Conservation (phyloP, 1,140 invertebrate species). For the Steinernema khuongi region DNA sequence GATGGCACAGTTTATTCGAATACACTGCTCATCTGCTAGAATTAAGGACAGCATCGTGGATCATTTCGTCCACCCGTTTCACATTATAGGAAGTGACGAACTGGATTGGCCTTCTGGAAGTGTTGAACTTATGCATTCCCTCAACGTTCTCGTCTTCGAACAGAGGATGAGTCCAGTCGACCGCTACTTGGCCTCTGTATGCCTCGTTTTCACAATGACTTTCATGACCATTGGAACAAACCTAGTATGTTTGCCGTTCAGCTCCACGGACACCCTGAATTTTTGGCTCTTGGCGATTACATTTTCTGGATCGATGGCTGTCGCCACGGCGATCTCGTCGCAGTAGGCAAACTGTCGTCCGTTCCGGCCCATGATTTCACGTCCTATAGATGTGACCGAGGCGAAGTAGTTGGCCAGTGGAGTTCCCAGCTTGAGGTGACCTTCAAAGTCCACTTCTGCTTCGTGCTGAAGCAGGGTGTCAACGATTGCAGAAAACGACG, state of each 20-base stretch:
- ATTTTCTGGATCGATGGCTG: conserved; percentile 46
- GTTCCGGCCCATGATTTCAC: conserved; percentile 33
- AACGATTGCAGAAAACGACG: conserved; percentile 27
- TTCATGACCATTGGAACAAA: neutral
- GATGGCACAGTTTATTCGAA: conserved; percentile 1
- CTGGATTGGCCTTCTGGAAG: conserved; percentile 19
- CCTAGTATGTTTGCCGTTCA: conserved; percentile 48
- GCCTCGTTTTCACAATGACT: neutral
- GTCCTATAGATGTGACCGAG: conserved; percentile 43
- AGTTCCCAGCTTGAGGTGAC: conserved; percentile 45
- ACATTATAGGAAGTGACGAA: conserved; percentile 46
- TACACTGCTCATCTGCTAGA: neutral
- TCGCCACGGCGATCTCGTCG: conserved; percentile 52
- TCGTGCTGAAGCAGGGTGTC: conserved; percentile 28
- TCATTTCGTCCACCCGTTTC: conserved; percentile 39
- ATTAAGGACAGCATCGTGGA: conserved; percentile 30
- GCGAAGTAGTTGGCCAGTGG: conserved; percentile 50
- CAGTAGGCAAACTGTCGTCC: conserved; percentile 51
- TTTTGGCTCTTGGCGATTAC: conserved; percentile 43
- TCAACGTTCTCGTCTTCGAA: conserved; percentile 38
- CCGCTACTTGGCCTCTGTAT: conserved; percentile 49
- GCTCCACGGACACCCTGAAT: conserved; percentile 46
- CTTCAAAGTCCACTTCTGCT: conserved; percentile 47
- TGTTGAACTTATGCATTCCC: conserved; percentile 14
- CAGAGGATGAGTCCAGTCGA: conserved; percentile 50